These are phyloP conservation scores for Dynastes maya DNA, from an alignment of 2,888 invertebrate species.

Conservation along the genomic window DNA sequence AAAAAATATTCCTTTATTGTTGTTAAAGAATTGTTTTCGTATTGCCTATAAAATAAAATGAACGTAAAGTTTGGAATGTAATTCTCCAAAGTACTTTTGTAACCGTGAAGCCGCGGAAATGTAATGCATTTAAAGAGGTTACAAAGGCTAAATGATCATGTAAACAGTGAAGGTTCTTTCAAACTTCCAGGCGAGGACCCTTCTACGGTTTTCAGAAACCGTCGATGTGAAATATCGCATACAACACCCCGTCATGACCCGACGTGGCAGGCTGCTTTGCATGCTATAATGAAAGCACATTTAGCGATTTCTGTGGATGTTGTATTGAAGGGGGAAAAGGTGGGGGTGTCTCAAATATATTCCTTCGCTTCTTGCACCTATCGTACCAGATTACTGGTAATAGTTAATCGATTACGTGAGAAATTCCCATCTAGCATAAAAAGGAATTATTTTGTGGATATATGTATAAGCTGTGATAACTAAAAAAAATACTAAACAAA, in stretches of 20 bases:
- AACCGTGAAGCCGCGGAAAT: constrained; percentile 63
- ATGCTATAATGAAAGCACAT: constrained; percentile 69
- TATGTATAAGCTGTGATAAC: no score
- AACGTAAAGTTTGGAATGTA: constrained; percentile 61
- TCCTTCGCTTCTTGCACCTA: no score
- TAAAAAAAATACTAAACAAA: background rate
- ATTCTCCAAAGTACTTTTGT: constrained; percentile 63
- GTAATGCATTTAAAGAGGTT: constrained; percentile 69
- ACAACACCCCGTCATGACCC: constrained; percentile 61
- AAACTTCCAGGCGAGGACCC: constrained; percentile 58
- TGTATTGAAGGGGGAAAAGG: constrained; percentile 41
- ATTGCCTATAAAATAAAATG: constrained; percentile 49
- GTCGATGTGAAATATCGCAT: constrained; percentile 61
- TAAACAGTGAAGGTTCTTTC: constrained; percentile 65
- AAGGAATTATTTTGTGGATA: no score
- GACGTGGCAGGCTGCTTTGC: constrained; percentile 66
- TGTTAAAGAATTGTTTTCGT: constrained; percentile 51
- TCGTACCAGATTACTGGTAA: constrained; percentile 48
- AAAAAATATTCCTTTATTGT: constrained; percentile 45
- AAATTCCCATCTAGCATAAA: no score
- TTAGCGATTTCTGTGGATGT: constrained; percentile 62
- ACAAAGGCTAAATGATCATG: constrained; percentile 68
- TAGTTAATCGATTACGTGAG: constrained; percentile 54
- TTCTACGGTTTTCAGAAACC: constrained; percentile 59
- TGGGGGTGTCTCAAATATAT: constrained; percentile 48